Base-by-base conservation (phyloP, 2,888 invertebrate genomes). In the Ophioninae sp. region DNA sequence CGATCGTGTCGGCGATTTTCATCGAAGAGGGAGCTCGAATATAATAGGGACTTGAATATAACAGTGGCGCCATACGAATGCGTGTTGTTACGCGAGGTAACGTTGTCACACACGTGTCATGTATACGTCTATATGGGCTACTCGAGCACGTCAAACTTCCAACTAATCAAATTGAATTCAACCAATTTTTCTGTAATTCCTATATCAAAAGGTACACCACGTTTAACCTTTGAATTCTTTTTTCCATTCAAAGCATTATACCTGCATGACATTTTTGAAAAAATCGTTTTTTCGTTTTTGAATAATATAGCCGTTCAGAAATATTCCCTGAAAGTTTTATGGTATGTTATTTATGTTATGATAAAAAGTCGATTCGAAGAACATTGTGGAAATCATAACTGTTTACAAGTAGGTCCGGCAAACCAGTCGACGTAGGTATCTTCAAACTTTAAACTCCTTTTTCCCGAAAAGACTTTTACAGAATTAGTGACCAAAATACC, bases 1-100 rank as follows among this genome's bases (percentile, higher is more conserved):
- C 84, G 81, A 88, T 87, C 87, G 82, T 84, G 85, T 85, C 79
- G 84, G 88, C 89, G 85, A 88, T 90, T 88, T 87, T 87, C 85
- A 87, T 86, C 85, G 86, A 86, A 63, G 56, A 71, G 82, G 39
- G 76, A 65, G 61, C 51, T 44, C 72, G 59, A 58, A 72, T 71
- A 67, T 73, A 73, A 79, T 74, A 65, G 59, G 30, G 37, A 73
- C 82, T 82, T 68, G 76, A 75, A 75, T 74, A 75, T 79, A 84
- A 74, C 61, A 67, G 58, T 23, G 23, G 41, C 51, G 75, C 68
- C 73, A 76, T 75, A 79, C 65, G 58, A 81, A 84, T 79, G 82
- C 78, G 73, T 76, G 80, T 84, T 72, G 69, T 84, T 86, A 82
- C 77, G 73, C 79, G 75, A 69, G 84, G 73, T 81, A 84, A 72